Base-by-base conservation (phyloP, 2,888 invertebrate genomes). In the Ellobium chinense region DNA sequence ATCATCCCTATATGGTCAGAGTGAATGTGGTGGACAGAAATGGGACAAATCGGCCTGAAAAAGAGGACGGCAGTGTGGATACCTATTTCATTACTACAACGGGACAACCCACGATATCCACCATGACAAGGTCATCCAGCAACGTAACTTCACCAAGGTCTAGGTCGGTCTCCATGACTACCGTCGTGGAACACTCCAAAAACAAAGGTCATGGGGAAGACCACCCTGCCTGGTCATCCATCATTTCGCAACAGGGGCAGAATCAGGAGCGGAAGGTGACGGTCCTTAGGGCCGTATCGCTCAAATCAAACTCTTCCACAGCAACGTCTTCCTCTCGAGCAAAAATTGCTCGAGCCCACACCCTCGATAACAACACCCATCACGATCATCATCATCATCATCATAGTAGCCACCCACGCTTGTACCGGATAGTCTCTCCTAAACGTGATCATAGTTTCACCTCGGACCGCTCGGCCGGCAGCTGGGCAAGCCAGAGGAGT, bases 131-230 rank as follows among this genome's bases (percentile, higher is more conserved):
- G 31, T 7, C 21, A 14, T 18, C 56, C n/a, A 34, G n/a, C 34
- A 4, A 56, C n/a, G 12, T n/a, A 4, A 29, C 24, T 27, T 46
- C 75, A n/a, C 12, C 75, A 31, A 46, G 24, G n/a, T 18, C 76
- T 18, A n/a, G n/a, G 2, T 58, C 77, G 2, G 62, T 9, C 2
- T 62, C 78, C 36, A 69, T 80, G 77, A 73, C 72, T 54, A 68
- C 77, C n/a, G 63, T 73, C 24, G 69, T 62, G 14, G 82, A 80
- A n/a, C 62, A 54, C 14, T 54, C 65, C n/a, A 29, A 27, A 4
- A 24, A 31, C 14, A 29, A 39, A 37, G 7, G 27, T 27, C n/a
- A 31, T 34, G 24, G 31, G 18, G 66, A 27, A 18, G 66, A 27
- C 36, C 7, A 14, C 36, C 36, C 34, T 36, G 18, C 34, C 12